Conservation (phyloP, 2,113 vertebrate genomes). For the Ammodytes dubius region DNA sequence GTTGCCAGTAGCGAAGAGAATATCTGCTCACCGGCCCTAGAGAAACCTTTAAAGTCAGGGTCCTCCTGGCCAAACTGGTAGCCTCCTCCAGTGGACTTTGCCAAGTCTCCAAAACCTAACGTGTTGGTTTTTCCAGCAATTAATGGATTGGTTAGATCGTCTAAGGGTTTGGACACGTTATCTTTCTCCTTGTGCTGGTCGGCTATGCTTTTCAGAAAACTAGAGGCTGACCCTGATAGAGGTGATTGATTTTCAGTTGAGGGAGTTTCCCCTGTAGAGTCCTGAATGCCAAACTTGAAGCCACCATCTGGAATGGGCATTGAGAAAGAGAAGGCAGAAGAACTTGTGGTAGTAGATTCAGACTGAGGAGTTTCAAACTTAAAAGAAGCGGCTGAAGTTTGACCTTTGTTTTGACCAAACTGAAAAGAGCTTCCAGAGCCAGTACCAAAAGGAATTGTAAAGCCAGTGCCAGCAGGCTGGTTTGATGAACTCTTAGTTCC, state of each 20-base stretch:
- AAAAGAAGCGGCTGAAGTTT: conserved; percentile 80
- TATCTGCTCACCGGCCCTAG: conserved; percentile 89
- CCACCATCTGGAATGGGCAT: conserved; percentile 79
- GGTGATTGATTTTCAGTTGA: conserved; percentile 54
- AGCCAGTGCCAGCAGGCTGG: conserved; percentile 83
- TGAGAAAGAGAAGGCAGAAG: conserved; percentile 89
- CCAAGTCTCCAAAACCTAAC: conserved; percentile 94
- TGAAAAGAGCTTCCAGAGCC: conserved; percentile 83
- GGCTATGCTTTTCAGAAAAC: conserved; percentile 82
- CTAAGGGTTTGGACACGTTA: conserved; percentile 24
- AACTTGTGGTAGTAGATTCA: conserved; percentile 80
- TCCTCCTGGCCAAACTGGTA: conserved; percentile 92
- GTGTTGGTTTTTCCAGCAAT: conserved; percentile 84
- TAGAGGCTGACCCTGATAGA: conserved; percentile 75
- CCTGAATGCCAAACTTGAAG: conserved; percentile 94
- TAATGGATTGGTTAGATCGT: conserved; percentile 80
- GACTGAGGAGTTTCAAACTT: conserved; percentile 75
- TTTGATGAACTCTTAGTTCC: conserved; percentile 76
- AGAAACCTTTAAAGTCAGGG: conserved; percentile 92
- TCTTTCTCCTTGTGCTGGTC: conserved; percentile 88
- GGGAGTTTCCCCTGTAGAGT: conserved; percentile 75
- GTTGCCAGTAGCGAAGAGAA: conserved; percentile 84
- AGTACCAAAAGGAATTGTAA: conserved; percentile 83
- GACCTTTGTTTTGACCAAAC: conserved; percentile 87
- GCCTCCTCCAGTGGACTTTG: conserved; percentile 84